These are phyloP conservation scores for Plotosus lineatus DNA, from an alignment of 2,113 vertebrate genomes.

Conservation along the genomic window DNA sequence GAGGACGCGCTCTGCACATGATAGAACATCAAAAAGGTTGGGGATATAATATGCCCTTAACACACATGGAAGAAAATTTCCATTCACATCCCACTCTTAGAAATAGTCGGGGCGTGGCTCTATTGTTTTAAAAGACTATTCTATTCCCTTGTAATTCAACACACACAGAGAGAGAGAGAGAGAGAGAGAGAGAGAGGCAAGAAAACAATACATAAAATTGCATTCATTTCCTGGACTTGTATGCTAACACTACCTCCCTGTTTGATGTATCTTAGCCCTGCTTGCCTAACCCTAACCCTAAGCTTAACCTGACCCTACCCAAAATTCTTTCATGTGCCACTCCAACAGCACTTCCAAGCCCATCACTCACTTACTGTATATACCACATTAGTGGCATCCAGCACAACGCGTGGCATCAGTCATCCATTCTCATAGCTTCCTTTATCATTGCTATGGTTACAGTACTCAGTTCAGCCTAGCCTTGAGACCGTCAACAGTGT, in stretches of 20 bases:
- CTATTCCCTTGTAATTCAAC: background rate
- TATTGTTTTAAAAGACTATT: background rate
- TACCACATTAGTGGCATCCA: background rate
- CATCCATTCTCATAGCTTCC: background rate
- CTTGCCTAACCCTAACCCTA: no score
- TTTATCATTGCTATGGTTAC: background rate
- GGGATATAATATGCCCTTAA: background rate
- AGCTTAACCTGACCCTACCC: no score
- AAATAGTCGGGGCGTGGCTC: background rate
- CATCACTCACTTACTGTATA: no score
- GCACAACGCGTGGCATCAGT: background rate
- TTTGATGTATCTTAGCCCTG: no score
- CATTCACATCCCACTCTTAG: background rate
- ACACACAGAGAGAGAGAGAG: no score
- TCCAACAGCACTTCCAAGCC: no score
- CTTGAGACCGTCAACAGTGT: background rate
- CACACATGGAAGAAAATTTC: background rate
- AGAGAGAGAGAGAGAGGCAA: no score
- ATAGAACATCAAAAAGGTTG: background rate
- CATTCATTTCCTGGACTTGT: no score
- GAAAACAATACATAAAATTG: no score
- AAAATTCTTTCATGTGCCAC: no score
- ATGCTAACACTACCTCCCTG: no score
- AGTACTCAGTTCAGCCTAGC: background rate
- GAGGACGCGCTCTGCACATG: background rate